Evolutionary conservation across 2,888 invertebrate genomes (phyloP).

Genomic region (Hylaea fasciaria): DNA sequence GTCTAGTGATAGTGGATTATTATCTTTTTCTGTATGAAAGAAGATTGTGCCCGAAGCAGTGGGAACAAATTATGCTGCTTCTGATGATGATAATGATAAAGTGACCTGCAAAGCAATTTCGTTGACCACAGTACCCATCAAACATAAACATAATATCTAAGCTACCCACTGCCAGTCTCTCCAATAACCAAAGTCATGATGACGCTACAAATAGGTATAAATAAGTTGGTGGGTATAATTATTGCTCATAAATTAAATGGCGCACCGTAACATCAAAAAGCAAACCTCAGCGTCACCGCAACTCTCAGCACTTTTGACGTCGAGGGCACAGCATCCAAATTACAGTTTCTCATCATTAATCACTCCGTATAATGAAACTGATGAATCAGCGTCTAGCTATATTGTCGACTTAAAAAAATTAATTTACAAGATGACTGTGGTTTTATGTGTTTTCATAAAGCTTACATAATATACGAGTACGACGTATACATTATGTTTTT

Average conservation of each 20-base stretch:
- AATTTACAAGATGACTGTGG: constrained; percentile 59
- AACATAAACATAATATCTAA: no score
- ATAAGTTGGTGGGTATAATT: not conserved
- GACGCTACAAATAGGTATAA: not conserved
- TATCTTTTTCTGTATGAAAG: no score
- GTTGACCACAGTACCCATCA: no score
- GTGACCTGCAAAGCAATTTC: no score
- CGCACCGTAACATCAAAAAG: constrained; percentile 17
- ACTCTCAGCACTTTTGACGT: constrained; percentile 24
- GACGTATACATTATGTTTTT: no score
- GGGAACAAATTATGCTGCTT: no score
- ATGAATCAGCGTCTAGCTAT: constrained; percentile 45
- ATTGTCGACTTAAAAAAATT: constrained; percentile 49
- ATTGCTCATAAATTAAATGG: constrained; percentile 7
- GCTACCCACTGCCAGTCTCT: no score
- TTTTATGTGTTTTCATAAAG: constrained; percentile 49
- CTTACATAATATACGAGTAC: not conserved
- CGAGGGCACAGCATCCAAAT: constrained; percentile 32
- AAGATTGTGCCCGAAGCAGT: no score
- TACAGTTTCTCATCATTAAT: constrained; percentile 52
- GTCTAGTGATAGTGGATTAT: no score
- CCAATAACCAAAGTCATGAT: no score
- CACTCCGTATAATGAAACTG: constrained; percentile 48
- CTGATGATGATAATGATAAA: no score
- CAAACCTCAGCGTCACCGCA: constrained; percentile 24